Conservation (phyloP, 2,888 invertebrate genomes). For the Pheosia tremula region DNA sequence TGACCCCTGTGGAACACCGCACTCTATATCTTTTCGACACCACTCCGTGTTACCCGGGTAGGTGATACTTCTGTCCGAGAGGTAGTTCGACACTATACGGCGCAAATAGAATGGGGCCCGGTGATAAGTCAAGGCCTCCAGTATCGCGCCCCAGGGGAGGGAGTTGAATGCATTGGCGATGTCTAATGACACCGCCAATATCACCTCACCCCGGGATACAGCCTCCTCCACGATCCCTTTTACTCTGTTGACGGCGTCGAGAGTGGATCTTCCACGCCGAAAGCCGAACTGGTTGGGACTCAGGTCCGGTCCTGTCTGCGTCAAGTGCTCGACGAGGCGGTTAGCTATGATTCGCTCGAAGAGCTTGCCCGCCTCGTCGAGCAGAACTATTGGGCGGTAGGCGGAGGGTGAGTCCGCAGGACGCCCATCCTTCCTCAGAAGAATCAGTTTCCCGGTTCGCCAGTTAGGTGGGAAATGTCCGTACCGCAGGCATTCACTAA, state of each 20-base stretch:
- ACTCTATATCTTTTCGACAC: too few species aligned
- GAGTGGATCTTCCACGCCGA: background rate
- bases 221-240: too few species aligned
- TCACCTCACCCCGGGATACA: too few species aligned
- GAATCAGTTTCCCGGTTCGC: background rate
- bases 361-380: too few species aligned
- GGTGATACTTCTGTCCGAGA: too few species aligned
- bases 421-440: background rate
- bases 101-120: background rate
- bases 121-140: background rate
- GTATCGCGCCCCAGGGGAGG: background rate
- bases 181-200: too few species aligned
- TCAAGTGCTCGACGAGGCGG: background rate
- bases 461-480: background rate
- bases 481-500: background rate
- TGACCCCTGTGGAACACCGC: too few species aligned
- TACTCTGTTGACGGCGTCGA: background rate
- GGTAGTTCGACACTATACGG: background rate
- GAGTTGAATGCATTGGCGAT: background rate
- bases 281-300: background rate
- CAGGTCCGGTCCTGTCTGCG: background rate
- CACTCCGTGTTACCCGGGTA: background rate
- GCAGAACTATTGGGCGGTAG: too few species aligned
- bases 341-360: too few species aligned
- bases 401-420: background rate